Evolutionary conservation across 2,113 vertebrate species (phyloP).

Genomic region (Casuarius casuarius): DNA sequence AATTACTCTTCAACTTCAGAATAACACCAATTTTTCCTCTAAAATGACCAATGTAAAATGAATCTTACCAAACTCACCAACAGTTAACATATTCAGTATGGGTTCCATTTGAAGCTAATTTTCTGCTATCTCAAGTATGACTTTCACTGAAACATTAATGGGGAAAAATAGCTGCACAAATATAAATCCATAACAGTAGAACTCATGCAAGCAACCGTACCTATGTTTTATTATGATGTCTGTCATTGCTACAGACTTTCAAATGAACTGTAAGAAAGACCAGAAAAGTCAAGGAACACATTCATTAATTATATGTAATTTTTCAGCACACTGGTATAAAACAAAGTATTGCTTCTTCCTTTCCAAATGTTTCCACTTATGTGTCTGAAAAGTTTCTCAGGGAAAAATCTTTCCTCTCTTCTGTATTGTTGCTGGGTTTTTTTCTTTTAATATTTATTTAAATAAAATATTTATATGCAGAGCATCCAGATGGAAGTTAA

Average conservation of each 20-base stretch:
- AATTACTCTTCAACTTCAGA: background rate
- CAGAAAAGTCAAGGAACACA: background rate
- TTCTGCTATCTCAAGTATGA: background rate
- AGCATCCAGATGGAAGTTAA: background rate
- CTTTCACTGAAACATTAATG: background rate
- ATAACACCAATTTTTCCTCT: background rate
- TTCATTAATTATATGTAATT: background rate
- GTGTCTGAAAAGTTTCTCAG: background rate
- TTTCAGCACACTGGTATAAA: background rate
- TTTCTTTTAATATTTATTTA: background rate
- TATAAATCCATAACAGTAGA: background rate
- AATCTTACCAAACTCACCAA: background rate
- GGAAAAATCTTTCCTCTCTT: background rate
- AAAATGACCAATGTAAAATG: background rate
- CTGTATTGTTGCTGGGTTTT: accelerated
- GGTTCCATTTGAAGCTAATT: background rate
- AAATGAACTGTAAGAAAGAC: background rate
- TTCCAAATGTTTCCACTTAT: background rate
- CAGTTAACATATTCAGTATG: background rate
- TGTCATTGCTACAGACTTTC: background rate
- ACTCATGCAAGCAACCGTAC: background rate
- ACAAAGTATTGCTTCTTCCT: background rate
- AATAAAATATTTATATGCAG: background rate
- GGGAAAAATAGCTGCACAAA: background rate
- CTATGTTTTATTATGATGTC: background rate